These are phyloP conservation scores for Drosophila arizonae DNA, from an alignment of 1,140 invertebrate genomes.

Conservation along the genomic window DNA sequence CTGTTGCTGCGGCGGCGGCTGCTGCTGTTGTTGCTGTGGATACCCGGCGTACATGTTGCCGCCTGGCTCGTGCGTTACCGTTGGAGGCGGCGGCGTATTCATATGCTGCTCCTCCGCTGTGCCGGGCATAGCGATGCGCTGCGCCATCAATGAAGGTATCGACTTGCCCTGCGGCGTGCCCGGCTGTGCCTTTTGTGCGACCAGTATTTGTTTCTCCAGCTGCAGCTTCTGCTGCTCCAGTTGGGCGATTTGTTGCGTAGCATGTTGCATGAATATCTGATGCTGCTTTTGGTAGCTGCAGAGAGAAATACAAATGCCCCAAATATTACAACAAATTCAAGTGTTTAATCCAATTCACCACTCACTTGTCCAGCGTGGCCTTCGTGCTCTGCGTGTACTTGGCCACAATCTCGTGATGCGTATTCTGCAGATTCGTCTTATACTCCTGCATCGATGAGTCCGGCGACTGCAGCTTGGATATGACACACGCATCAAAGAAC, in stretches of 20 bases:
- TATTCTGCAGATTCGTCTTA: conserved; percentile 91
- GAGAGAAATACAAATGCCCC: not conserved
- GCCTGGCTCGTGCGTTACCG: conserved; percentile 27
- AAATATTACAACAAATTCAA: not conserved
- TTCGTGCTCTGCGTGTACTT: conserved; percentile 90
- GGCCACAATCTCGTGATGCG: conserved; percentile 89
- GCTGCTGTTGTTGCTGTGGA: conserved; percentile 54
- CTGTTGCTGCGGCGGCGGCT: conserved; percentile 33
- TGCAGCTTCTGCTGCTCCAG: conserved; percentile 91
- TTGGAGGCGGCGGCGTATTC: conserved; percentile 44
- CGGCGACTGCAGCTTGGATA: conserved; percentile 92
- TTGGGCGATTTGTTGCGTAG: conserved; percentile 93
- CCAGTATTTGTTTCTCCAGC: conserved; percentile 87
- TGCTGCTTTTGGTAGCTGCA: conserved; percentile 93
- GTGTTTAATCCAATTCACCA: not conserved
- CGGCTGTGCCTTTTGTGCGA: conserved; percentile 61
- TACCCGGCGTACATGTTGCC: conserved; percentile 60
- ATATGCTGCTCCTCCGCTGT: conserved; percentile 48
- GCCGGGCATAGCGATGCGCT: conserved; percentile 58
- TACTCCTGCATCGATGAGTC: conserved; percentile 91
- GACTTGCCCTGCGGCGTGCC: conserved; percentile 41
- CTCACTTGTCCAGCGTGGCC: conserved; percentile 89
- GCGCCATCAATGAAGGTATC: conserved; percentile 71
- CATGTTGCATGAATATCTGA: conserved; percentile 96
- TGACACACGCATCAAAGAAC: conserved; percentile 93